Base-by-base conservation (phyloP, 2,113 vertebrate genomes). In the Bucco capensis region DNA sequence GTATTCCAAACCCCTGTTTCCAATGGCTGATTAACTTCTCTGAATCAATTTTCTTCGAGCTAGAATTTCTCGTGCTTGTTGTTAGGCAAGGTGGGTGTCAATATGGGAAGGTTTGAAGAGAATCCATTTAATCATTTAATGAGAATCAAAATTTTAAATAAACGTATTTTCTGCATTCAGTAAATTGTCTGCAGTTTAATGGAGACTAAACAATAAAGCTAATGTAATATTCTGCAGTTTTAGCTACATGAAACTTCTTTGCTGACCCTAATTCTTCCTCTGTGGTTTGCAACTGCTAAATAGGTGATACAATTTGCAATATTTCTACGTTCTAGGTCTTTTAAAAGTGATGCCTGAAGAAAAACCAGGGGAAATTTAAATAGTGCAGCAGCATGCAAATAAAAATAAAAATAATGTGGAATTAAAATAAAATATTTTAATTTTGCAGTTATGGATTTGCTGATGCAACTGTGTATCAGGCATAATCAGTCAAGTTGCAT, bases 141-240 rank as follows among this genome's bases (percentile, higher is more conserved):
- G 50, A 92, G 42, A 54, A 89, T 73, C 50, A 94, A 62, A 89
- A 33, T 85, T 83, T 92, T 74, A 92, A 92, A 88, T 54, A 94
- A 94, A 86, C 24, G 33, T 18, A 56, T 27, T 84, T 93, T 81
- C 54, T 57, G 42, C 8, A 10, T 73, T 88, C 46, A 84, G 25
- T 72, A 64, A 74, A 28, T 7, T 56, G 46, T 33, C 54, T 35
- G 19, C 25, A 56, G 28, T 78, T 90, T 46, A 71, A 90, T 18
- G 42, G 62, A 83, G 90, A 78, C 21, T 46, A 64, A 77, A 74
- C 75, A 78, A 56, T 30, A 71, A 83, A 83, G 33, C n/a, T 65
- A 78, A 49, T 37, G 7, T 27, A 95, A 67, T 22, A 65, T 57
- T 83, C 12, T 30, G 19, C 25, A 19, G 53, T 22, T 88, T 83